Evolutionary conservation across 2,888 invertebrate genomes (phyloP).

Genomic region (Drosophila mimica): DNA sequence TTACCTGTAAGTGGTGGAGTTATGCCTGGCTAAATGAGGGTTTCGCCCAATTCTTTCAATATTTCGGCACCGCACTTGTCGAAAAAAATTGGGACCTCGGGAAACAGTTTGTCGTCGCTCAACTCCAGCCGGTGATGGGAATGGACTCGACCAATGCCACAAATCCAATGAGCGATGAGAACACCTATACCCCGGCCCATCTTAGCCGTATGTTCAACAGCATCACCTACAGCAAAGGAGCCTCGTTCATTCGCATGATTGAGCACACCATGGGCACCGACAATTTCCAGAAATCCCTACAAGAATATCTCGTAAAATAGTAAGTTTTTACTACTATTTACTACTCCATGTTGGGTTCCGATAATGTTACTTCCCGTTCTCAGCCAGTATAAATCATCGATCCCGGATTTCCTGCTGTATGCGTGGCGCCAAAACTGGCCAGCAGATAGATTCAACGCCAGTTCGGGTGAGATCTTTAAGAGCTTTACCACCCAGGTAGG

Average conservation of each 20-base stretch:
- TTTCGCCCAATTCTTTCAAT: slow-evolving; percentile 91
- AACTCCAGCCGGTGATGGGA: slow-evolving; percentile 88
- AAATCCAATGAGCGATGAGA: slow-evolving; percentile 87
- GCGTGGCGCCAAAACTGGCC: slow-evolving; percentile 84
- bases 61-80: slow-evolving; percentile 86
- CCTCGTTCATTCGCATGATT: slow-evolving; percentile 89
- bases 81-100: slow-evolving; percentile 88
- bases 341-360: background rate
- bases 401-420: slow-evolving; percentile 86
- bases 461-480: slow-evolving; percentile 79
- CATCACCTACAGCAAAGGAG: slow-evolving; percentile 90
- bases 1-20: slow-evolving; percentile 86
- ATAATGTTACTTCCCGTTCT: background rate
- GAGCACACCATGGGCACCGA: slow-evolving; percentile 87
- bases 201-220: slow-evolving; percentile 88
- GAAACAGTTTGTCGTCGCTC: slow-evolving; percentile 89
- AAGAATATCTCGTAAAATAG: slow-evolving; percentile 86
- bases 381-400: slow-evolving; percentile 80
- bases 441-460: slow-evolving; percentile 64
- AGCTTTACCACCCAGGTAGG: slow-evolving; percentile 89
- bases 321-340: slow-evolving; percentile 53
- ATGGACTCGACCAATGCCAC: slow-evolving; percentile 87
- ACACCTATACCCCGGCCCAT: slow-evolving; percentile 87
- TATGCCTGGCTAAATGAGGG: slow-evolving; percentile 89
- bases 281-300: slow-evolving; percentile 86